phyloP scores from a whole-genome alignment of 2,113 vertebrate genomes.

The Fregetta grallaria region DNA sequence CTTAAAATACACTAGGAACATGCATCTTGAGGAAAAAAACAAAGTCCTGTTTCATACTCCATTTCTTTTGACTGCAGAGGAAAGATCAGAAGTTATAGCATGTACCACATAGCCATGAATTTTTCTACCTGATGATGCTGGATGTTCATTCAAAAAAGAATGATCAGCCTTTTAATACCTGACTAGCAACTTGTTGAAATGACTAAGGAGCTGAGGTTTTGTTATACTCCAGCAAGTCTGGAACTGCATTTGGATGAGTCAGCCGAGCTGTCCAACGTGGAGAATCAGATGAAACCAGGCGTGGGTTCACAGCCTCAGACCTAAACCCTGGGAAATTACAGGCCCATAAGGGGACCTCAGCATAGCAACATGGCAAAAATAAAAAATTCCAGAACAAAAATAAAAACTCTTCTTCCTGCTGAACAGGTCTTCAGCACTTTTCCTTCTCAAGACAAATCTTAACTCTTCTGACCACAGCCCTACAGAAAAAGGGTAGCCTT shows the following conservation, averaged over 20 bases:
- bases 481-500: not conserved
- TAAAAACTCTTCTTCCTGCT: not conserved
- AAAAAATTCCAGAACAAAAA: not conserved
- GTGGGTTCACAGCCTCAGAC: not conserved
- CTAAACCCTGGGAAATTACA: not conserved
- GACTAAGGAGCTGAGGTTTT: constrained; percentile 9
- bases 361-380: not conserved
- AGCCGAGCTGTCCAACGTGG: not conserved
- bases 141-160: not conserved
- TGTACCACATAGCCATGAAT: not conserved
- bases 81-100: not conserved
- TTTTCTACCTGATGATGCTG: not conserved
- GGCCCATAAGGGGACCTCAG: not conserved
- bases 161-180: constrained; percentile 10
- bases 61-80: not conserved
- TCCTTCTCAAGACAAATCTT: not conserved
- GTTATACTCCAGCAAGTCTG: constrained; percentile 6
- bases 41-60: not conserved
- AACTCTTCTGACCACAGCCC: not conserved
- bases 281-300: not conserved
- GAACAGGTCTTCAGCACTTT: not conserved
- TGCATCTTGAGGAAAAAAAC: not conserved
- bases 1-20: not conserved
- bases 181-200: constrained; percentile 21
- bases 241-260: constrained; percentile 13